Evolutionary conservation across 2,113 vertebrate genomes (phyloP).

Genomic region (Stigmatopora nigra): DNA sequence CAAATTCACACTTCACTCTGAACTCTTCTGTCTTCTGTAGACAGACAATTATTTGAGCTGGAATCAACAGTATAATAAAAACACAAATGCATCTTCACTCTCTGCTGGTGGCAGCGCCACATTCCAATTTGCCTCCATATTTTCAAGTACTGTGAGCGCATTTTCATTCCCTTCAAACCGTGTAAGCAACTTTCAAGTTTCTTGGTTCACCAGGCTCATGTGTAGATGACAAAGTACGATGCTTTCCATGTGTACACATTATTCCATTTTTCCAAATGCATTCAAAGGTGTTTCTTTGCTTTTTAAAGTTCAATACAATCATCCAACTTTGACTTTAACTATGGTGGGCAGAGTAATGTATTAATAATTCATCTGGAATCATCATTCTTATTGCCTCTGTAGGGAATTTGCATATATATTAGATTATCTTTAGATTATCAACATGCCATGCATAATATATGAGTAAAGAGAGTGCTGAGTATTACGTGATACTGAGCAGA

Average conservation of each 20-base stretch:
- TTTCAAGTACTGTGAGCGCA: not conserved
- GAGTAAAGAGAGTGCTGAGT: slow-evolving; percentile 17
- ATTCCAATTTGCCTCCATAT: not conserved
- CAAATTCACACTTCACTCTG: not conserved
- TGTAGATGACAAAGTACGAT: not conserved
- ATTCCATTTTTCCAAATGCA: slow-evolving; percentile 36
- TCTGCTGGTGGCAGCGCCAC: too few species aligned
- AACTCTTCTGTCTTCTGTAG: not conserved
- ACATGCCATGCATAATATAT: slow-evolving; percentile 34
- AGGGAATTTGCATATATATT: slow-evolving; percentile 56
- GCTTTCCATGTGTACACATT: not conserved
- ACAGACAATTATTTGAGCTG: not conserved
- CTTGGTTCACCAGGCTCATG: not conserved
- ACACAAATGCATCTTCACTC: too few species aligned
- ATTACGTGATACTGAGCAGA: slow-evolving; percentile 20
- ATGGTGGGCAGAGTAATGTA: slow-evolving; percentile 27
- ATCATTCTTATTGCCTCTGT: slow-evolving; percentile 39
- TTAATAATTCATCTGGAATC: slow-evolving; percentile 55
- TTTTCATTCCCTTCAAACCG: not conserved
- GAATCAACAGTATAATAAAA: too few species aligned
- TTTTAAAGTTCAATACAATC: slow-evolving; percentile 33
- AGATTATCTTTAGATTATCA: slow-evolving; percentile 43
- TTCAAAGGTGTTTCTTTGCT: slow-evolving; percentile 9
- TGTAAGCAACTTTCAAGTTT: slow-evolving; percentile 3
- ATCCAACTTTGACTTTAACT: slow-evolving; percentile 35